Evolutionary conservation across 2,797 vertebrate species (phyloP).

Genomic region (Rhinella marina): DNA sequence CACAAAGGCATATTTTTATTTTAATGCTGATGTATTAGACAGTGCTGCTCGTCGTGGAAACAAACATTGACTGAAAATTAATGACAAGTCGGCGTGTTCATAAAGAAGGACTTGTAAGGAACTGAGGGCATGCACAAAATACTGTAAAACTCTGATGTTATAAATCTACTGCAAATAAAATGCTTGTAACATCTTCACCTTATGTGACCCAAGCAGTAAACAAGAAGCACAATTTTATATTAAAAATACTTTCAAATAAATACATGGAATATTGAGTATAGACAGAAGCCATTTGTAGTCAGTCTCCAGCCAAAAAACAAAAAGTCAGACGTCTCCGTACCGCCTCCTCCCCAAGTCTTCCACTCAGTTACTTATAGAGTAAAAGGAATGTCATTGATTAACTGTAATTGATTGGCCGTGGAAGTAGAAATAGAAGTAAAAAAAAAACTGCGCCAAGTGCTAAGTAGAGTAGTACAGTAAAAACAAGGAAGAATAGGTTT

Average conservation of each 20-base stretch:
- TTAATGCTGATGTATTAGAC: slow-evolving; percentile 38
- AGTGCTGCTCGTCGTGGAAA: slow-evolving; percentile 6
- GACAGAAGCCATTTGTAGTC: neutral
- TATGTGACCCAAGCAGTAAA: neutral
- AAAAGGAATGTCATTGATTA: too few relatives aligned
- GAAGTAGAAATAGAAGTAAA: too few relatives aligned
- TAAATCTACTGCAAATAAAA: neutral
- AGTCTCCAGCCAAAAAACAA: neutral
- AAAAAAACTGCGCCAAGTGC: too few relatives aligned
- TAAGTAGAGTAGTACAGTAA: too few relatives aligned
- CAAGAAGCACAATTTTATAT: neutral
- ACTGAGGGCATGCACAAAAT: neutral
- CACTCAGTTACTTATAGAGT: neutral
- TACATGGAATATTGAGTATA: neutral
- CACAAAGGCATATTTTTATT: slow-evolving; percentile 35
- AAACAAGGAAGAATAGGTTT: too few relatives aligned
- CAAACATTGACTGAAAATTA: slow-evolving; percentile 23
- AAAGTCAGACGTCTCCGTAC: neutral
- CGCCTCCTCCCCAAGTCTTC: neutral
- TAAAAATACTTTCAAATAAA: neutral
- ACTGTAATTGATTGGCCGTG: too few relatives aligned
- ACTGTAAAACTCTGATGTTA: neutral
- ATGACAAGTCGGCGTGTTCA: neutral
- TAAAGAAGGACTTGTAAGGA: neutral
- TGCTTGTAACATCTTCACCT: neutral